phyloP scores from a whole-genome alignment of 2,797 vertebrate genomes.

The Silurus aristotelis region DNA sequence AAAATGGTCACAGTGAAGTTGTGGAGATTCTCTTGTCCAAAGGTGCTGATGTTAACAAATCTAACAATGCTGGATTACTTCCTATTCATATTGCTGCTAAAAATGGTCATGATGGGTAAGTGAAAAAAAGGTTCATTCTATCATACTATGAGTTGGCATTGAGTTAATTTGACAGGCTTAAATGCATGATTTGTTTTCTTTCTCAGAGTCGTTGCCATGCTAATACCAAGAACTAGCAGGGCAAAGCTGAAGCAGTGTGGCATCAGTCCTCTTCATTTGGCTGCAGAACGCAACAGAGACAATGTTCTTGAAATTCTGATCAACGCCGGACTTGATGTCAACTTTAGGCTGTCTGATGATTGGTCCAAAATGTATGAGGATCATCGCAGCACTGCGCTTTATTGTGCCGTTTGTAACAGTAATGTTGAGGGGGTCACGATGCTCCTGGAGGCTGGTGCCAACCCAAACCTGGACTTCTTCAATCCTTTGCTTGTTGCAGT shows the following conservation, averaged over 20 bases:
- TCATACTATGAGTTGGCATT: neutral
- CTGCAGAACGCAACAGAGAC: constrained; percentile 81
- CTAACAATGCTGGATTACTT: constrained; percentile 78
- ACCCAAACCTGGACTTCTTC: constrained; percentile 85
- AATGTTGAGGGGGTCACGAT: constrained; percentile 78
- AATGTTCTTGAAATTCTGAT: constrained; percentile 81
- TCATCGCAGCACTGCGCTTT: constrained; percentile 80
- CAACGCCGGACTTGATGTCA: constrained; percentile 81
- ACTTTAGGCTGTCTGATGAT: constrained; percentile 75
- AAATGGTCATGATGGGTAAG: constrained; percentile 79
- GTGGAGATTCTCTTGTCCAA: constrained; percentile 79
- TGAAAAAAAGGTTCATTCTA: constrained; percentile 17
- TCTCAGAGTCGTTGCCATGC: constrained; percentile 79
- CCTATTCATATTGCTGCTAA: constrained; percentile 82
- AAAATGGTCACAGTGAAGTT: constrained; percentile 75
- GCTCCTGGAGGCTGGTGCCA: constrained; percentile 83
- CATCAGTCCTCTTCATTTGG: constrained; percentile 88
- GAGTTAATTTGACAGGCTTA: neutral
- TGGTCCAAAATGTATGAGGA: constrained; percentile 83
- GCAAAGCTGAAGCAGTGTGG: constrained; percentile 76
- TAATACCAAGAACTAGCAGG: constrained; percentile 83
- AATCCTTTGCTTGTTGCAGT: constrained; percentile 85
- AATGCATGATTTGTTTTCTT: neutral
- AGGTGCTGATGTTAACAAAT: constrained; percentile 80
- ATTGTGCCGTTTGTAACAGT: constrained; percentile 83